A percentile compares a stretch with the other conserved stretches of the same genome.
phyloP scores from a whole-genome alignment of 2,113 vertebrate genomes.

The Brachypteracias leptosomus region DNA sequence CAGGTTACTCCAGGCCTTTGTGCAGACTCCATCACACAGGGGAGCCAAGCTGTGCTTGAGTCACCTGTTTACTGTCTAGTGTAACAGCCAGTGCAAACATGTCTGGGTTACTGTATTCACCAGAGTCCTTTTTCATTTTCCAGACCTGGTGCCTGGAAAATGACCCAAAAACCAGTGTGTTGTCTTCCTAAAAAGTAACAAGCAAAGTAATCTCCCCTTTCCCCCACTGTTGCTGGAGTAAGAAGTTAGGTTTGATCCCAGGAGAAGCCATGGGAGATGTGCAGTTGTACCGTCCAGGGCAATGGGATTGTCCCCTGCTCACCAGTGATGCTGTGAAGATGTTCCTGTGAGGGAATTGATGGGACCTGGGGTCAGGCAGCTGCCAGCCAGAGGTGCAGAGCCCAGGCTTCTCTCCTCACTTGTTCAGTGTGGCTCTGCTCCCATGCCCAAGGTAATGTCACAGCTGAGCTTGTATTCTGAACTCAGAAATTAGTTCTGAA shows the following conservation, averaged over 20 bases:
- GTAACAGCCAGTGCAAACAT: constrained; percentile 65
- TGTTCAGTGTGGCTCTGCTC: not conserved
- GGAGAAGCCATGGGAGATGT: not conserved
- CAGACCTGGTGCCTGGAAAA: constrained; percentile 42
- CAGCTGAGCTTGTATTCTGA: not conserved
- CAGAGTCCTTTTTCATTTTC: constrained; percentile 49
- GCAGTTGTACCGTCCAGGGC: not conserved
- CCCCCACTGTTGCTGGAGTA: not conserved
- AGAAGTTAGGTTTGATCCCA: not conserved
- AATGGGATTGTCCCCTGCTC: not conserved
- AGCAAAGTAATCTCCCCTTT: constrained; percentile 11
- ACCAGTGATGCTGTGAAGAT: not conserved
- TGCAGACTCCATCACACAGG: constrained; percentile 13
- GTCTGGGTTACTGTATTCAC: constrained; percentile 45
- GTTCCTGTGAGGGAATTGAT: not conserved
- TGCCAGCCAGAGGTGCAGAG: not conserved
- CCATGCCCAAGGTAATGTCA: not conserved
- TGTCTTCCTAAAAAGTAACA: constrained; percentile 32
- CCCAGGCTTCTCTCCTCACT: not conserved
- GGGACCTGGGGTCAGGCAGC: not conserved
- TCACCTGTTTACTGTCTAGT: constrained; percentile 61
- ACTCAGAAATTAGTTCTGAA: not conserved
- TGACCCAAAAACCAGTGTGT: constrained; percentile 54
- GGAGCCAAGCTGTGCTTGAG: constrained; percentile 62
- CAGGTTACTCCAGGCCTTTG: constrained; percentile 54